Base-by-base conservation (phyloP, 2,888 invertebrate species). In the Drosophila mettleri region DNA sequence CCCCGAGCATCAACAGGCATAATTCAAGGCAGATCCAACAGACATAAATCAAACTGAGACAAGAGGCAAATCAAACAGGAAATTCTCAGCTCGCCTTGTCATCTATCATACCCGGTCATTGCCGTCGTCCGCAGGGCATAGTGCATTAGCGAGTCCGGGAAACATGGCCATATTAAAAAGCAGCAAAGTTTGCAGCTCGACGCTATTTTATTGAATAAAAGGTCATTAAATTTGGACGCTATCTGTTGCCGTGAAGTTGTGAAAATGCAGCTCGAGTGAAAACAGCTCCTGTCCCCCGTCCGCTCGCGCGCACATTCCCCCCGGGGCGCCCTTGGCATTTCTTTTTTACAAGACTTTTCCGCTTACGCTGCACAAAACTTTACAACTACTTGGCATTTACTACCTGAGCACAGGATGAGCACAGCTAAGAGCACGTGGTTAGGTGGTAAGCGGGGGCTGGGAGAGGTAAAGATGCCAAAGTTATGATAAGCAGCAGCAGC, bases 161-260 rank as follows among this genome's bases (percentile, higher is more conserved):
- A 10, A 29, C 27, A 34, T 9, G 20, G 54, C 58, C 33, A 5
- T 69, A 36, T 52, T 39, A 48, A 53, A 48, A 53, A 16, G 49
- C 72, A 72, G 73, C 36, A 59, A 73, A 69, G 53, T 61, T 65
- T 65, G 16, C 24, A 68, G 76, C 79, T 87, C 66, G 52, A 66
- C 71, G 88, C 80, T 74, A 83, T 82, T 88, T 85, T 81, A 85
- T 85, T 85, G 87, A 85, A 85, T 85, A 85, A 85, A 83, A 84
- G 89, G 77, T 88, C 85, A 85, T 85, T 85, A 85, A 88, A 85
- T 85, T 85, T 86, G 87, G 89, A 88, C 82, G 87, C 87, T 88
- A 85, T 85, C 85, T 88, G 74, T 74, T 69, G 81, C 79, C 74
- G 77, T 74, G 77, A 86, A 85, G 61, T 86, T 80, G 85, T 84